A percentile compares a stretch with the other conserved stretches of the same genome.
phyloP scores from a whole-genome alignment of 2,888 invertebrate species.

The Pseudolycoriella hygida region DNA sequence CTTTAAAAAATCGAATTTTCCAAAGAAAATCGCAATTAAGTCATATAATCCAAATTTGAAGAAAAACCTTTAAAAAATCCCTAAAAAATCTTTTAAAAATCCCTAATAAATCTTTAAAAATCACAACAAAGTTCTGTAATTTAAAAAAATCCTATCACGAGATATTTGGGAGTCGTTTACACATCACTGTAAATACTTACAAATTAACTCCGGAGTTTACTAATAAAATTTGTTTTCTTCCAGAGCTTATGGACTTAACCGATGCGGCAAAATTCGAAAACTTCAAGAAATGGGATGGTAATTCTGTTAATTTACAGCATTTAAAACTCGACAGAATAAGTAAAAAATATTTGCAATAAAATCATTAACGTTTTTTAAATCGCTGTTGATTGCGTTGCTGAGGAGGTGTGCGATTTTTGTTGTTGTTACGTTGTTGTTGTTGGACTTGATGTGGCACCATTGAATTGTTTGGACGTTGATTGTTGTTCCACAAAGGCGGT shows the following conservation, averaged over 20 bases:
- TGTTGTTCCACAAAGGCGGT: neutral
- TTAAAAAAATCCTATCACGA: too few relatives aligned
- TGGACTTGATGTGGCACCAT: neutral
- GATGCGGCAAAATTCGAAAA: conserved; percentile 20
- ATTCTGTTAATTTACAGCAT: conserved; percentile 26
- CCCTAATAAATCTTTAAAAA: too few relatives aligned
- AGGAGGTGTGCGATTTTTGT: neutral
- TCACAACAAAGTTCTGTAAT: too few relatives aligned
- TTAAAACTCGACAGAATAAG: conserved; percentile 23
- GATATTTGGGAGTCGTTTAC: too few relatives aligned
- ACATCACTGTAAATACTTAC: too few relatives aligned
- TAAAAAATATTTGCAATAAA: neutral
- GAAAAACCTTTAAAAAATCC: too few relatives aligned
- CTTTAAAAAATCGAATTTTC: too few relatives aligned
- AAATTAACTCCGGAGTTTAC: too few relatives aligned
- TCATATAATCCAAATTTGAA: too few relatives aligned
- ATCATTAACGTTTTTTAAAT: neutral
- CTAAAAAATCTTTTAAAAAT: too few relatives aligned
- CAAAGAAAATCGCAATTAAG: too few relatives aligned
- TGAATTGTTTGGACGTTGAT: neutral
- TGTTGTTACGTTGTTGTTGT: conserved; percentile 2
- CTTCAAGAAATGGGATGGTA: conserved; percentile 26
- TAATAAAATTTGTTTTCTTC: too few relatives aligned
- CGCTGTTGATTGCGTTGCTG: neutral
- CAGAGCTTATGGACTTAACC: conserved; percentile 23